phyloP scores from a whole-genome alignment of 2,113 vertebrate genomes.

The Tenrec ecaudatus region DNA sequence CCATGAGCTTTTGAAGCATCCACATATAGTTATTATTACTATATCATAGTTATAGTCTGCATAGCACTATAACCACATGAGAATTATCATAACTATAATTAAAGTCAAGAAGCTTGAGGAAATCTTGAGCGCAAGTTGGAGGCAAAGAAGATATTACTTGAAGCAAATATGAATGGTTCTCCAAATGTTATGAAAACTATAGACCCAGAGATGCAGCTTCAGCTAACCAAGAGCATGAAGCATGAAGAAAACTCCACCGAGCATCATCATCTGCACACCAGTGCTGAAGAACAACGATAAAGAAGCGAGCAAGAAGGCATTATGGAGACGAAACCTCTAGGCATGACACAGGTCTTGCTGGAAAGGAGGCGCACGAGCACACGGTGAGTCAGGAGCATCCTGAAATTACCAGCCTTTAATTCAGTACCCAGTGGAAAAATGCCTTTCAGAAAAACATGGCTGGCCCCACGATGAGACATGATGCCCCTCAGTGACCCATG shows the following conservation, averaged over 20 bases:
- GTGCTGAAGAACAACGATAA: not conserved
- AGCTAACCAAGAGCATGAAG: slow-evolving; percentile 29
- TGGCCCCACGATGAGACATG: no score
- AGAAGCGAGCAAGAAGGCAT: not conserved
- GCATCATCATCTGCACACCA: not conserved
- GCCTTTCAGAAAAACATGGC: not conserved
- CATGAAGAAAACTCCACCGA: not conserved
- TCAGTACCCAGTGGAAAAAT: not conserved
- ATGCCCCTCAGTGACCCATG: no score
- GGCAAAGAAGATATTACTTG: not conserved
- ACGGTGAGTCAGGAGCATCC: not conserved
- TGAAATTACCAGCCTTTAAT: slow-evolving; percentile 5
- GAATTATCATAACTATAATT: not conserved
- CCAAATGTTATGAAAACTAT: slow-evolving; percentile 10
- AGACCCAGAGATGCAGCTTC: not conserved
- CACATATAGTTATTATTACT: no score
- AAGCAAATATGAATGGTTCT: slow-evolving; percentile 8
- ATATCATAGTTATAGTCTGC: no score
- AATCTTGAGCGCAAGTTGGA: not conserved
- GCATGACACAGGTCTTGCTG: not conserved
- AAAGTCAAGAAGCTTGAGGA: not conserved
- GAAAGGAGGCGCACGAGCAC: slow-evolving; percentile 26
- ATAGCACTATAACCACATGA: not conserved
- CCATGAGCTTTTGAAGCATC: no score
- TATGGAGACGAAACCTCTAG: not conserved